Base-by-base conservation (phyloP, 2,888 invertebrate genomes). In the Eugnorisma glareosa region DNA sequence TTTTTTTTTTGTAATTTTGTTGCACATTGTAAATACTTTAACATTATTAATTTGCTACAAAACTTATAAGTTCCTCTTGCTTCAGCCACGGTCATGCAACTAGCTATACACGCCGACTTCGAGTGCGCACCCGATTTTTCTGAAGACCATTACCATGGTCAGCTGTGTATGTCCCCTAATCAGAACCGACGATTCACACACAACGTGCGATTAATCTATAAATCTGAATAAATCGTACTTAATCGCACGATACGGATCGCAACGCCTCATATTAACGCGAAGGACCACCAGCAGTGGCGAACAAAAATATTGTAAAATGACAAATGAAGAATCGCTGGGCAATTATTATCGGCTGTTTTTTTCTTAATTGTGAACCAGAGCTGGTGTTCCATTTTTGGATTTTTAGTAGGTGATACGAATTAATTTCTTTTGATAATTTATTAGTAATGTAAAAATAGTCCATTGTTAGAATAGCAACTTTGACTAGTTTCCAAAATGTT, bases 211-310 rank as follows among this genome's bases (percentile, higher is more conserved):
- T 88, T 82, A 82, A 88, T 87, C 77, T 84, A 84, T 82, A 82
- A 82, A 84, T 75, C 75, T 74, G 73, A 71, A 81, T 83, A 79
- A 86, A 84, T 87, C 79, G 87, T 61, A 51, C 80, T 81, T 86
- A 87, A 87, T 78, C 73, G 77, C 73, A 67, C 73, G 85, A 85
- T 85, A 83, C 40, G 31, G 54, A 88, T 88, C 81, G 83, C 72
- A 79, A 81, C 86, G 81, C 87, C 86, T 83, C 57, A 71, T 64
- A 78, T 87, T 85, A 74, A 77, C 86, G 75, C 75, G 48, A 28
- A 51, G 11, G 88, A 79, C 88, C 88, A 86, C 86, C 83, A 54
- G 81, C 78, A 68, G 69, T 70, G 79, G 73, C 64, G 54, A 74
- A 31, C 72, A 28, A 76, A 54, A 71, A 76, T 75, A 81, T 73